phyloP scores from a whole-genome alignment of 2,113 vertebrate species.

The Prinia subflava region DNA sequence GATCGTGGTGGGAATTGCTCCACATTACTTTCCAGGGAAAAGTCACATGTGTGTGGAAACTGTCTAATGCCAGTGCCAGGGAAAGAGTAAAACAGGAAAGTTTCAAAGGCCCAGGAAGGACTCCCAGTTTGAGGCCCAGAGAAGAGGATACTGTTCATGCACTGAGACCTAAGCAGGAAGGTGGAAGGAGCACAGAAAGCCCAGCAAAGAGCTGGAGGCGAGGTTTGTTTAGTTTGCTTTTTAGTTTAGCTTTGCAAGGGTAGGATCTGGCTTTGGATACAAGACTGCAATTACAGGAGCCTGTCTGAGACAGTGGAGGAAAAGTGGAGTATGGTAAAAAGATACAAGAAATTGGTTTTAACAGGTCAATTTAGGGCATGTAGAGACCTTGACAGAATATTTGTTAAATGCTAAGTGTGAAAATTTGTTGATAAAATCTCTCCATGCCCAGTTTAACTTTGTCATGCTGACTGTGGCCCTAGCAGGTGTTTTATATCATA shows the following conservation, averaged over 20 bases:
- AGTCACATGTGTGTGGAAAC: not conserved
- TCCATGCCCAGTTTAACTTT: not conserved
- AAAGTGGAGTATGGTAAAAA: not conserved
- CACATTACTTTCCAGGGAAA: not conserved
- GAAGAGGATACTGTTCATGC: not conserved
- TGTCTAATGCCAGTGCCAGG: not conserved
- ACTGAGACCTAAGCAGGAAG: not conserved
- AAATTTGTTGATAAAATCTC: not conserved
- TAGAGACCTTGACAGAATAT: not conserved
- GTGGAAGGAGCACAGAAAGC: not conserved
- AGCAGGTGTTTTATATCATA: not conserved
- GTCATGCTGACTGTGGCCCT: not conserved
- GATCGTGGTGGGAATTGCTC: conserved; percentile 12
- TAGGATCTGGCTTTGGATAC: not conserved
- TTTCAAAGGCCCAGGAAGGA: not conserved
- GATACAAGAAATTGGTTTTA: not conserved
- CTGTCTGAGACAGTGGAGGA: not conserved
- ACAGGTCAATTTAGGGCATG: not conserved
- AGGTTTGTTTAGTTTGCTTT: not conserved
- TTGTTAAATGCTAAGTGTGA: not conserved
- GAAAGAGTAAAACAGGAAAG: not conserved
- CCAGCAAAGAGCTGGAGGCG: not conserved
- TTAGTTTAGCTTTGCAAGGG: not conserved
- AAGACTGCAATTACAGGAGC: not conserved
- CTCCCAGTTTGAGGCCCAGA: not conserved